Evolutionary conservation across 2,797 vertebrate species (phyloP), one percentile per base, ranked within the genome.

Genomic region (Clamator glandarius): DNA sequence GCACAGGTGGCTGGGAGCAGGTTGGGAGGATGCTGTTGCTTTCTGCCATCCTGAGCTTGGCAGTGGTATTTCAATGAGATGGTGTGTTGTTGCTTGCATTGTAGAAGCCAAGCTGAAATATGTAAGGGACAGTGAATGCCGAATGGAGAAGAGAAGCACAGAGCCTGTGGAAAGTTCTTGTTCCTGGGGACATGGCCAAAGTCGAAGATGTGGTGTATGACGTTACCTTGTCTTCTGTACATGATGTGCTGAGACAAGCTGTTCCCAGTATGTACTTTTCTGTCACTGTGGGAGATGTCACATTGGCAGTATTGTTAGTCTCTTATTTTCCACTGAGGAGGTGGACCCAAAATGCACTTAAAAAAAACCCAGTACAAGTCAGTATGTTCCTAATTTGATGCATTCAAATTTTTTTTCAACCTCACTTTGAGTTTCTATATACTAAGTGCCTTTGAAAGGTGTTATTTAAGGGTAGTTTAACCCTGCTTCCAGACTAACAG

Each of bases 241-340:
- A 1, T 74, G 70, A 78, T 50, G 48, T 82, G 46, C 63, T 62
- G 52, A 84, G 83, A 87, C 85, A 74, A 42, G 74, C 33, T 92
- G 77, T 87, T 93, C 83, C 59, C 85, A 84, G 77, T 50, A 33
- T 55, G 52, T 91, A 78, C 78, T 84, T 50, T 82, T 79, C 59
- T 90, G 41, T 78, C 4, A 1, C 67, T n/a, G 55, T 74, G 80
- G 66, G 74, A 35, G 88, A 28, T 68, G 70, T 93, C 78, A 92
- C 36, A 16, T 3, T 90, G 84, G 76, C 79, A 77, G 21, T 50
- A 48, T 21, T 5, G 4, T 77, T 94, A 67, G 39, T 51, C 29
- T 89, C 59, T 78, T 28, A 42, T 70, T 88, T 93, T 58, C 52
- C 15, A 15, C 58, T 50, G 88, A 69, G 84, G 58, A 91, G 58